A percentile compares a stretch with the other conserved stretches of the same genome.
Conservation (phyloP, 2,797 vertebrate species). For the Cyclopterus lumpus region DNA sequence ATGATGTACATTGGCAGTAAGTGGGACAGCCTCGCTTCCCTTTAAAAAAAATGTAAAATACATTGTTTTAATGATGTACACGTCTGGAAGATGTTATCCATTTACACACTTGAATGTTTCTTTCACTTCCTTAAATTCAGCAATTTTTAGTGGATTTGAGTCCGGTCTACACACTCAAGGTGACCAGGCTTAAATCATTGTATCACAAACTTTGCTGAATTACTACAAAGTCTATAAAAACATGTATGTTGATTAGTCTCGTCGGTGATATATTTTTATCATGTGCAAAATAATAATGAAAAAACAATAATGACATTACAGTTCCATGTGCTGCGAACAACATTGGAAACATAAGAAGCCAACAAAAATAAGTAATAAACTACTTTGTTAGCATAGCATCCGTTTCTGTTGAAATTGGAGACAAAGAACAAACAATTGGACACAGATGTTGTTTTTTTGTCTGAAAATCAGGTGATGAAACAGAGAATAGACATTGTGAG, state of each 20-base stretch:
- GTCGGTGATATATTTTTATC: background rate
- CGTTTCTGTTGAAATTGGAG: background rate
- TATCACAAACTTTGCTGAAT: background rate
- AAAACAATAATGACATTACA: background rate
- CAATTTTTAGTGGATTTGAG: constrained; percentile 43
- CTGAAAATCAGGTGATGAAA: constrained; percentile 36
- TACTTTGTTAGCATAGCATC: background rate
- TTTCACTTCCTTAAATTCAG: constrained; percentile 57
- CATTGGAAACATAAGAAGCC: background rate
- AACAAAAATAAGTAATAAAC: background rate
- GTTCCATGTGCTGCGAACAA: background rate
- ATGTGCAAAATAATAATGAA: background rate
- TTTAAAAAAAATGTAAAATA: constrained; percentile 1
- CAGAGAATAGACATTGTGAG: constrained; percentile 31
- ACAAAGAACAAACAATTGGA: background rate
- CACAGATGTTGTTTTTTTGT: constrained; percentile 4
- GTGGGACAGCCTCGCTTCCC: background rate
- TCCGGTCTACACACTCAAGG: background rate
- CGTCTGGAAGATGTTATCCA: constrained; percentile 27
- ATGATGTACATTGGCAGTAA: background rate
- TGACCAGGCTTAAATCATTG: background rate
- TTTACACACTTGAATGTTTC: constrained; percentile 21
- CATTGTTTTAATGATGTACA: background rate
- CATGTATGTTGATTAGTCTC: background rate
- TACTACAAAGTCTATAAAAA: background rate